Conservation (phyloP, 2,113 vertebrate species). For the Lepus europaeus region DNA sequence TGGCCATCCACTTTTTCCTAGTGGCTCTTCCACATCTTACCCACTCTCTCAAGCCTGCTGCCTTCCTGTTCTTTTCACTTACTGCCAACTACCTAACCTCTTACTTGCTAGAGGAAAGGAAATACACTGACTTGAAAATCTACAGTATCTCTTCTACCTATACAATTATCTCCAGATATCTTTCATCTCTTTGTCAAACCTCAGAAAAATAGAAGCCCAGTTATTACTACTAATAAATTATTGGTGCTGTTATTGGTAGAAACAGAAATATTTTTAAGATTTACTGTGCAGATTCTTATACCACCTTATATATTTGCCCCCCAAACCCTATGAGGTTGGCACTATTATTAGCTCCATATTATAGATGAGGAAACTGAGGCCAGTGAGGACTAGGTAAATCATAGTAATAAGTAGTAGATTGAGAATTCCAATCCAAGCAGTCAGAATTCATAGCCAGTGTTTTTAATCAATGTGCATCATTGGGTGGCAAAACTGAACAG, state of each 20-base stretch:
- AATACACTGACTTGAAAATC: background rate
- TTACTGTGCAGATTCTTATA: background rate
- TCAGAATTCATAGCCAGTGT: background rate
- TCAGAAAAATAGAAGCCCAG: background rate
- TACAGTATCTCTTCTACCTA: background rate
- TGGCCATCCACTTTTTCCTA: conserved; percentile 4
- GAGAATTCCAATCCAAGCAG: background rate
- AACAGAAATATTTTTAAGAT: background rate
- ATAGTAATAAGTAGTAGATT: background rate
- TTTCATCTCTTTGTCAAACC: background rate
- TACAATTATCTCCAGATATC: background rate
- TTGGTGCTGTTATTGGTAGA: background rate
- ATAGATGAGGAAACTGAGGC: background rate
- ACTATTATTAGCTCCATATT: background rate
- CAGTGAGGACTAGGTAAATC: background rate
- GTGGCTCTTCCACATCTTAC: background rate
- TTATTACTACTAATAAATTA: background rate
- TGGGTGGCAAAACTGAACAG: background rate
- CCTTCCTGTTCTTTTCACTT: background rate
- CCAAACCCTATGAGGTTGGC: background rate
- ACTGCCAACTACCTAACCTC: background rate
- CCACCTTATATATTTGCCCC: background rate
- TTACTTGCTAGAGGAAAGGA: background rate
- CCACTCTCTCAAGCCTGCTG: background rate
- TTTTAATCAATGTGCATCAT: background rate